A percentile compares a stretch with the other conserved stretches of the same genome.
Evolutionary conservation across 2,113 vertebrate species (phyloP).

Genomic region (Corapipo altera): DNA sequence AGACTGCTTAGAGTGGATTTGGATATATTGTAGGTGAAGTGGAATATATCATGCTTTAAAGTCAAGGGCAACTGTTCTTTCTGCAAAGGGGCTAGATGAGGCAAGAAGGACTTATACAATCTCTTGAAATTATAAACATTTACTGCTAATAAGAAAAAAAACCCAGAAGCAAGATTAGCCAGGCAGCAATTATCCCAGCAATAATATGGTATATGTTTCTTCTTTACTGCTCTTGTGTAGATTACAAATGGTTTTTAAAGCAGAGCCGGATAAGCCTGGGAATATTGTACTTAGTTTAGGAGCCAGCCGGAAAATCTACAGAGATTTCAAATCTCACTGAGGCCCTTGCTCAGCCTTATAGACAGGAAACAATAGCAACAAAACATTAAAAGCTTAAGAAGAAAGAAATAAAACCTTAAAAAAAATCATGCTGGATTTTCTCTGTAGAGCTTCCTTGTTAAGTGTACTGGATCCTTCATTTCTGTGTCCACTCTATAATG

Average conservation of each 20-base stretch:
- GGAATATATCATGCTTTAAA: slow-evolving; percentile 41
- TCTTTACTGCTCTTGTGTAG: slow-evolving; percentile 67
- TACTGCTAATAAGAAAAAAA: slow-evolving; percentile 46
- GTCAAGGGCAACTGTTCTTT: slow-evolving; percentile 35
- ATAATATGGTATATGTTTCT: slow-evolving; percentile 57
- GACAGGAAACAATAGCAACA: slow-evolving; percentile 29
- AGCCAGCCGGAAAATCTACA: slow-evolving; percentile 49
- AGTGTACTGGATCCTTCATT: not conserved
- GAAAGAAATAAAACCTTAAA: not conserved
- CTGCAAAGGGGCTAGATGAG: slow-evolving; percentile 14
- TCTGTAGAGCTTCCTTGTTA: not conserved
- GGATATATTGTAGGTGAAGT: slow-evolving; percentile 16
- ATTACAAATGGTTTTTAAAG: slow-evolving; percentile 63
- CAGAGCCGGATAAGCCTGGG: slow-evolving; percentile 42
- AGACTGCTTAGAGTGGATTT: slow-evolving; percentile 17
- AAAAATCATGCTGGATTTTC: not conserved
- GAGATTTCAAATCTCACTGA: slow-evolving; percentile 29
- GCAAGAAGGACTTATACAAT: slow-evolving; percentile 20
- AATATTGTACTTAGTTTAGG: slow-evolving; percentile 49
- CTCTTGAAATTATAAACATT: slow-evolving; percentile 46
- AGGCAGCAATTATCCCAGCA: slow-evolving; percentile 61
- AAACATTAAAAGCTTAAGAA: slow-evolving; percentile 30
- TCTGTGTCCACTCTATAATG: not conserved
- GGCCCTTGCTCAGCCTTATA: not conserved
- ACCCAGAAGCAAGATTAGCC: slow-evolving; percentile 56